These are phyloP conservation scores for Chaunax sp. DNA, from an alignment of 2,797 vertebrate species.

Conservation along the genomic window DNA sequence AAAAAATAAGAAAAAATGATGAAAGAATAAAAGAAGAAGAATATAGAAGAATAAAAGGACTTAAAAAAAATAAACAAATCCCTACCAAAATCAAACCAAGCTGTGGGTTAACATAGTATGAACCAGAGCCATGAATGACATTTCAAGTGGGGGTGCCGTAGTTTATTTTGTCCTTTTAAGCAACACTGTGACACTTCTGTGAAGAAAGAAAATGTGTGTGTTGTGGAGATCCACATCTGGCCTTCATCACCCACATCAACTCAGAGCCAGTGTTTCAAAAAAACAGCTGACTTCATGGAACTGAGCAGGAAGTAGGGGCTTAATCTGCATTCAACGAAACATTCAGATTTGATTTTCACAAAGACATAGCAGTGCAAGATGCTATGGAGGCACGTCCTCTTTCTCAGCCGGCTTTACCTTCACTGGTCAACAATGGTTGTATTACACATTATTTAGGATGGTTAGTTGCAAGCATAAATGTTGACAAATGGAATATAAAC, in stretches of 20 bases:
- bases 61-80: conserved; percentile 8
- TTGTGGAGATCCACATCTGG: conserved; percentile 75
- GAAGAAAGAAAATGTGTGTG: conserved; percentile 44
- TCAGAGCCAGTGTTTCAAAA: conserved; percentile 57
- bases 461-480: background rate
- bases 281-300: conserved; percentile 75
- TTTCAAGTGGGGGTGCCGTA: conserved; percentile 23
- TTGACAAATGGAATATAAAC: background rate
- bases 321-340: conserved; percentile 72
- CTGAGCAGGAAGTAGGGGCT: conserved; percentile 74
- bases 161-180: conserved; percentile 37
- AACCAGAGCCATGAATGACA: conserved; percentile 15
- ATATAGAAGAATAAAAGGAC: too few species aligned
- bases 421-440: conserved; percentile 17
- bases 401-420: conserved; percentile 22
- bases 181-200: conserved; percentile 50
- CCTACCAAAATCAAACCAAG: conserved; percentile 12
- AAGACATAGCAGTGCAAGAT: conserved; percentile 49
- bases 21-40: too few species aligned
- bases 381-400: conserved; percentile 42
- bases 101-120: conserved; percentile 13
- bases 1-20: background rate
- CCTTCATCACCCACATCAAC: conserved; percentile 75
- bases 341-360: conserved; percentile 72
- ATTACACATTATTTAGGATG: conserved; percentile 6